These are phyloP conservation scores for Forbesichthys agassizii DNA, from an alignment of 2,113 vertebrate genomes.

Conservation along the genomic window DNA sequence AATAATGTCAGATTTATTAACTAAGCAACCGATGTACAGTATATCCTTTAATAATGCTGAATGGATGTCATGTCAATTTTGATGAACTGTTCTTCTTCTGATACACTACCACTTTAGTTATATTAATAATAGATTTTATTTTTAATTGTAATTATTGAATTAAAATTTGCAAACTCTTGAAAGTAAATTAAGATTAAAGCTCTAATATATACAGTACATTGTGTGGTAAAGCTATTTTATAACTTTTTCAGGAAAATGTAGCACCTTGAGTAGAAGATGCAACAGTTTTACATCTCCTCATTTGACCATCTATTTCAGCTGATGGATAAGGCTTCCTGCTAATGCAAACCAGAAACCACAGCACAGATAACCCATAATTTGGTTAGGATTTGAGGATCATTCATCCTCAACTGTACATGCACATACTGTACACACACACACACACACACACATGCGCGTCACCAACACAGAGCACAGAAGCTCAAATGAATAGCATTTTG, in stretches of 20 bases:
- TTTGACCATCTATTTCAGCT: slow-evolving; percentile 31
- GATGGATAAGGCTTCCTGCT: slow-evolving; percentile 50
- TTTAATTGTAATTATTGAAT: no score
- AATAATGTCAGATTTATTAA: no score
- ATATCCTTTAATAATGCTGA: no score
- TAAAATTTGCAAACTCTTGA: no score
- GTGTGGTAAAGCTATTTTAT: no score
- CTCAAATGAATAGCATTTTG: slow-evolving; percentile 65
- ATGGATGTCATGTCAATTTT: no score
- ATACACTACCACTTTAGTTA: no score
- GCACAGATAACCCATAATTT: slow-evolving; percentile 55
- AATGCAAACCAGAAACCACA: slow-evolving; percentile 66
- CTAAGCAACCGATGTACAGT: no score
- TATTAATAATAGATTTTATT: no score
- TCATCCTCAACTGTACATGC: not conserved
- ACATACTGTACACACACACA: not conserved
- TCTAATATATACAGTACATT: no score
- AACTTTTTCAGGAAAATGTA: not conserved
- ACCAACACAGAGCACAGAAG: slow-evolving; percentile 27
- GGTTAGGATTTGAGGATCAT: slow-evolving; percentile 19
- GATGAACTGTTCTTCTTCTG: no score
- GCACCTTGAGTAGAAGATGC: slow-evolving; percentile 6
- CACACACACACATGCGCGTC: slow-evolving; percentile 13
- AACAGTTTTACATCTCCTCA: not conserved
- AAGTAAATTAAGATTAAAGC: no score